Conservation (phyloP, 2,113 vertebrate species). For the Chroicocephalus ridibundus region DNA sequence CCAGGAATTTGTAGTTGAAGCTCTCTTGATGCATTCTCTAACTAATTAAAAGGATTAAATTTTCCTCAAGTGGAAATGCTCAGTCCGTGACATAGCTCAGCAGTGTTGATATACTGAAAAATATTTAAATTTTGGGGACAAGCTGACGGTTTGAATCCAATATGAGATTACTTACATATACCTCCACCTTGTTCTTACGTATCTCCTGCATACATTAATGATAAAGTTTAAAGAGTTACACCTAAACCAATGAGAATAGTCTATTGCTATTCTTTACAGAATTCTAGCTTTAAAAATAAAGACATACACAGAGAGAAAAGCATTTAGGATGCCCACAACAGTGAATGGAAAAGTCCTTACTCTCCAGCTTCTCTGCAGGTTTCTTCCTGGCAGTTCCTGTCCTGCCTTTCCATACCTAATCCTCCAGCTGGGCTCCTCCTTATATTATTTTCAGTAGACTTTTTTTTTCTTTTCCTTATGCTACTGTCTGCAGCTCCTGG, state of each 20-base stretch:
- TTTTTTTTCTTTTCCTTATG: neutral
- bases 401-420: neutral
- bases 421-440: neutral
- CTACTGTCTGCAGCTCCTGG: neutral
- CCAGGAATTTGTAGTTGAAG: neutral
- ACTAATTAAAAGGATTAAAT: neutral
- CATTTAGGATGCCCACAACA: neutral
- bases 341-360: neutral
- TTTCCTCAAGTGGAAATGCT: neutral
- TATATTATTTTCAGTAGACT: neutral
- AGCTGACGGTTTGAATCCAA: neutral
- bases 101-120: neutral
- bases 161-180: accelerated
- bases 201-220: neutral
- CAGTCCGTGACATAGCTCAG: neutral
- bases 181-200: neutral
- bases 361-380: neutral
- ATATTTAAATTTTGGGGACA: neutral
- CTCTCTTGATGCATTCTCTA: neutral
- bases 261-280: neutral
- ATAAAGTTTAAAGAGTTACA: neutral
- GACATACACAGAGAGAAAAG: neutral
- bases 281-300: neutral
- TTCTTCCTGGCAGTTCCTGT: neutral
- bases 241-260: neutral